phyloP scores from a whole-genome alignment of 2,888 invertebrate genomes.

The Abrostola triplasia region DNA sequence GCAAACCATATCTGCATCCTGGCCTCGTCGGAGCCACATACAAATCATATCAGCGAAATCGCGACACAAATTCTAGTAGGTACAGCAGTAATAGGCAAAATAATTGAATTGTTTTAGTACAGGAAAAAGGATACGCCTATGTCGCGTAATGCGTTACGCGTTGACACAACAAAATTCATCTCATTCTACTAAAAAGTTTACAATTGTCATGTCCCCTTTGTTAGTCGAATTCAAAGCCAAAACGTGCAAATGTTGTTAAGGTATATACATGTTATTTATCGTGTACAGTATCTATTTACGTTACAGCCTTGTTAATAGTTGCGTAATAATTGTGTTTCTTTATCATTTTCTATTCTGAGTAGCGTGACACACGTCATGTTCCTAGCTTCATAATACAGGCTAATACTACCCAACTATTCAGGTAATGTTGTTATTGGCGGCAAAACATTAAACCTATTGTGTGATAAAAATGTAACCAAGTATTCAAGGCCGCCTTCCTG shows the following conservation, averaged over 20 bases:
- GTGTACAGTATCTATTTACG: slow-evolving; percentile 58
- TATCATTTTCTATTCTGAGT: slow-evolving; percentile 67
- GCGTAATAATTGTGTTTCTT: slow-evolving; percentile 68
- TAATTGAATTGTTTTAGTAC: slow-evolving; percentile 36
- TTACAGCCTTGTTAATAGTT: slow-evolving; percentile 62
- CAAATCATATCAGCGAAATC: slow-evolving; percentile 51
- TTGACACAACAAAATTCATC: slow-evolving; percentile 34
- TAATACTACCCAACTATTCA: slow-evolving; percentile 50
- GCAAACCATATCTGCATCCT: slow-evolving; percentile 73
- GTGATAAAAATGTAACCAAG: slow-evolving; percentile 58
- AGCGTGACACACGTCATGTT: slow-evolving; percentile 72
- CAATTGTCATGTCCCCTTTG: slow-evolving; percentile 64
- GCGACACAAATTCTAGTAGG: slow-evolving; percentile 15
- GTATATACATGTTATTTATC: slow-evolving; percentile 54
- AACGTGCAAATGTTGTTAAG: slow-evolving; percentile 51
- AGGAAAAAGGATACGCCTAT: slow-evolving; percentile 46
- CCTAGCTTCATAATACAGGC: slow-evolving; percentile 53
- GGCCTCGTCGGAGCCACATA: slow-evolving; percentile 62
- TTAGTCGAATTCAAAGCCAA: slow-evolving; percentile 62
- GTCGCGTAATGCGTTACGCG: slow-evolving; percentile 22
- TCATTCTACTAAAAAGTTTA: slow-evolving; percentile 55
- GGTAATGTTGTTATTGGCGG: slow-evolving; percentile 54
- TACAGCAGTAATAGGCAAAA: slow-evolving; percentile 17
- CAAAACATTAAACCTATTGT: slow-evolving; percentile 54
- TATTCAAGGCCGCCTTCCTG: slow-evolving; percentile 55